Conservation (phyloP, 35 echinoderm and acorn worm genomes). For the Apostichopus californicus region DNA sequence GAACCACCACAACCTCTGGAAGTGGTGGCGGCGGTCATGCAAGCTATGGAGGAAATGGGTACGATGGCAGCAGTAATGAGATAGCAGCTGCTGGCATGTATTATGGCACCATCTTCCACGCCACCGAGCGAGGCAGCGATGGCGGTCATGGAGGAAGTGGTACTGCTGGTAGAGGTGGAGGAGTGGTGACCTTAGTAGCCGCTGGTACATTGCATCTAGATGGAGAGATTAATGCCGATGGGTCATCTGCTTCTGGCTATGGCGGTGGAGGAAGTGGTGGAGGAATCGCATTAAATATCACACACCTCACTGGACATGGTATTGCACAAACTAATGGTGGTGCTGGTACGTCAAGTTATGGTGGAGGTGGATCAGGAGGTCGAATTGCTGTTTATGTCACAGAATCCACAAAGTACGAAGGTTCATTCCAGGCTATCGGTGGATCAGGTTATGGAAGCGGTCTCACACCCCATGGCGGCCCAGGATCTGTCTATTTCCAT, state of each 20-base stretch:
- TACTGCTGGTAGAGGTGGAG: constrained; percentile 63
- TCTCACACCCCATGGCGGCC: constrained; percentile 67
- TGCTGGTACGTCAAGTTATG: constrained; percentile 55
- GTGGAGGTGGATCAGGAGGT: constrained; percentile 90
- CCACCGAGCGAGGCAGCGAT: constrained; percentile 75
- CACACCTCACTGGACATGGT: constrained; percentile 80
- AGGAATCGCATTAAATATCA: constrained; percentile 46
- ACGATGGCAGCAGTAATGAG: not conserved
- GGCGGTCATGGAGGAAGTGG: constrained; percentile 54
- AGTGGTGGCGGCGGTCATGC: constrained; percentile 72
- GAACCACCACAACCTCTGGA: constrained; percentile 17
- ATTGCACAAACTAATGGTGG: constrained; percentile 78
- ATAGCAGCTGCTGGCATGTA: constrained; percentile 55
- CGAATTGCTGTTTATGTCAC: constrained; percentile 64
- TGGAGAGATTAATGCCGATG: constrained; percentile 78
- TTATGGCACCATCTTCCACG: constrained; percentile 78
- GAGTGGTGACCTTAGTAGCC: constrained; percentile 56
- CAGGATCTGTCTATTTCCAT: constrained; percentile 85
- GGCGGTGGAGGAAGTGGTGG: constrained; percentile 86
- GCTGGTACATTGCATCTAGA: constrained; percentile 73
- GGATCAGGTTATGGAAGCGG: constrained; percentile 49
- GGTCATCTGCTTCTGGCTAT: constrained; percentile 36
- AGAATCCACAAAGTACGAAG: constrained; percentile 72
- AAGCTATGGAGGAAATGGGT: constrained; percentile 70
- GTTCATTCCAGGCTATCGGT: constrained; percentile 59